Conservation (phyloP, 2,797 vertebrate genomes). For the Spinibarbus caldwelli region DNA sequence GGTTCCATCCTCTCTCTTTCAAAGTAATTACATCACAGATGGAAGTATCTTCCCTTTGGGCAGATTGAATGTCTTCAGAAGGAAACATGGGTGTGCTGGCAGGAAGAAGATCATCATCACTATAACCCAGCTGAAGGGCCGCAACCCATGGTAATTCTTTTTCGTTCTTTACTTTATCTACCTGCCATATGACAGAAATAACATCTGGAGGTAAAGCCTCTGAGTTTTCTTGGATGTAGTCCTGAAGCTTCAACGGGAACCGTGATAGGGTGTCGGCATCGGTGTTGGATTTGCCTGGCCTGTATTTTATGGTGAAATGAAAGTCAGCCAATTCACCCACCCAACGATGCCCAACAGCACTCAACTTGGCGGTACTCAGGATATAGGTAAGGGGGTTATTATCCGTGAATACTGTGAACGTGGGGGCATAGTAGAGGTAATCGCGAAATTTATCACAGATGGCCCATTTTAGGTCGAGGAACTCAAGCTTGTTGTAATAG, state of each 20-base stretch:
- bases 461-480: not conserved
- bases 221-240: too few relatives aligned
- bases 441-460: not conserved
- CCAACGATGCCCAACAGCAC: too few relatives aligned
- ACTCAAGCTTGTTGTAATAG: not conserved
- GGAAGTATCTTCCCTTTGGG: not conserved
- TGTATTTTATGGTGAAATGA: too few relatives aligned
- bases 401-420: not conserved
- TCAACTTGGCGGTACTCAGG: not conserved
- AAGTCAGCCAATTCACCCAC: too few relatives aligned
- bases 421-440: not conserved
- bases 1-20: not conserved
- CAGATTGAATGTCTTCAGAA: not conserved
- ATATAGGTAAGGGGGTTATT: not conserved
- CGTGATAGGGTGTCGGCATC: too few relatives aligned
- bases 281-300: too few relatives aligned
- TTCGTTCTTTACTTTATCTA: not conserved
- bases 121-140: not conserved
- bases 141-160: not conserved
- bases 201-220: not conserved
- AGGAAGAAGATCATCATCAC: not conserved
- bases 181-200: slow-evolving; percentile 6
- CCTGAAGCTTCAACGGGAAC: too few relatives aligned
- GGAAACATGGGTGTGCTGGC: not conserved
- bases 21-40: not conserved